Base-by-base conservation (phyloP, 2,888 invertebrate genomes). In the Macroteleia sp. region DNA sequence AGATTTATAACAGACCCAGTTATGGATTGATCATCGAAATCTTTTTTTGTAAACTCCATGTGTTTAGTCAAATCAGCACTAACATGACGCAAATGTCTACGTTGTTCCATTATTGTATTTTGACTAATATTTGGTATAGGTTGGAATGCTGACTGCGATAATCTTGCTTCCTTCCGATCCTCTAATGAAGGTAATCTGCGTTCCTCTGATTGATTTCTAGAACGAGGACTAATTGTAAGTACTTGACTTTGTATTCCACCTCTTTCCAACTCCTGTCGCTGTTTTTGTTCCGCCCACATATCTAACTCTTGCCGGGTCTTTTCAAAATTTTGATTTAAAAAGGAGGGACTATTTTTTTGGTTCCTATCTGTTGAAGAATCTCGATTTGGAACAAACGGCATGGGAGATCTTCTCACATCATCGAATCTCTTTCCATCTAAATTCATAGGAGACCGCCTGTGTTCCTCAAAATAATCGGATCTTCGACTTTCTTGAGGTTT, bases 51-150 rank as follows among this genome's bases (percentile, higher is more conserved):
- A 3, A 91, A 80, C 57, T 91, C 90, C 86, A 90, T 88, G 59
- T 91, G 91, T 46, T 91, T 91, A 0, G 90, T 91, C 0, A 91
- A 80, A 78, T 91, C 91, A 0, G 91, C 91, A 30, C 91, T 91
- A 0, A 91, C 91, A 77, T 91, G 91, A 9, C 91, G 87, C 14
- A 91, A 61, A 61, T 91, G 91, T 36, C 91, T 85, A 4, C 91
- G 88, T 44, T 91, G 91, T 48, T 91, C 91, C 88, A 91, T 89
- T 39, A 91, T 90, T 1, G 90, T 88, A 52, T 84, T 91, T 54
- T 89, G 91, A 46, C 85, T 91, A 61, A 91, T 91, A 19, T 88
- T 90, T 0, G 90, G 88, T 14, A 91, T 86, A 1, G 91, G 91
- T 36, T 91, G 91, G 48, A 91, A 91, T 2, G 88, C 90, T 0